A percentile compares a stretch with the other conserved stretches of the same genome.
phyloP scores from a whole-genome alignment of 2,888 invertebrate genomes.

The Athalia circularis region DNA sequence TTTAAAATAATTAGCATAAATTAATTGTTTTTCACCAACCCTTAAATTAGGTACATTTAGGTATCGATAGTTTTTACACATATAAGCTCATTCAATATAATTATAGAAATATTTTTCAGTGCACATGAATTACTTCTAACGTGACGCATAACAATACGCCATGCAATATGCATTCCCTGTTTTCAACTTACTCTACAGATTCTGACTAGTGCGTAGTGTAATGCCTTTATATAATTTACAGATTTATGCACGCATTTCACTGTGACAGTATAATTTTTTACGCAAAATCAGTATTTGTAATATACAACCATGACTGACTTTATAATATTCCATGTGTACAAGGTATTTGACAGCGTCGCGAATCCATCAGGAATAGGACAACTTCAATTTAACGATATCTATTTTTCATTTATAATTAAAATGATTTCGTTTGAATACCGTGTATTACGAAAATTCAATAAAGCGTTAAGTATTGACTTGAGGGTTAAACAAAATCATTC shows the following conservation, averaged over 20 bases:
- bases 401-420: conserved; percentile 36
- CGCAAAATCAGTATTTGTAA: conserved; percentile 34
- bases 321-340: conserved; percentile 25
- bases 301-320: conserved; percentile 21
- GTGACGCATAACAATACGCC: conserved; percentile 52
- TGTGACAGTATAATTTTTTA: conserved; percentile 46
- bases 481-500: conserved; percentile 33
- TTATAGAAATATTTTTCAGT: conserved; percentile 65
- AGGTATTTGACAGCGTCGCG: conserved; percentile 20
- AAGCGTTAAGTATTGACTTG: conserved; percentile 44
- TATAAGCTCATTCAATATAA: conserved; percentile 72
- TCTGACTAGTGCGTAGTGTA: conserved; percentile 68
- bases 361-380: conserved; percentile 2
- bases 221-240: conserved; percentile 51
- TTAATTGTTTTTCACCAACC: conserved; percentile 26
- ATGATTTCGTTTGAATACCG: conserved; percentile 32
- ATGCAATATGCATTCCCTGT: conserved; percentile 67
- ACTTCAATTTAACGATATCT: conserved; percentile 8
- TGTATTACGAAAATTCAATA: conserved; percentile 32
- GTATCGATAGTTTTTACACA: conserved; percentile 71
- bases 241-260: conserved; percentile 30
- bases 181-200: conserved; percentile 63
- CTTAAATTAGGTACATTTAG: conserved; percentile 69
- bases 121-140: conserved; percentile 39
- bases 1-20: conserved; percentile 32